A percentile compares a stretch with the other conserved stretches of the same genome.
Evolutionary conservation across 2,797 vertebrate genomes (phyloP).

Genomic region (Manis pentadactyla): DNA sequence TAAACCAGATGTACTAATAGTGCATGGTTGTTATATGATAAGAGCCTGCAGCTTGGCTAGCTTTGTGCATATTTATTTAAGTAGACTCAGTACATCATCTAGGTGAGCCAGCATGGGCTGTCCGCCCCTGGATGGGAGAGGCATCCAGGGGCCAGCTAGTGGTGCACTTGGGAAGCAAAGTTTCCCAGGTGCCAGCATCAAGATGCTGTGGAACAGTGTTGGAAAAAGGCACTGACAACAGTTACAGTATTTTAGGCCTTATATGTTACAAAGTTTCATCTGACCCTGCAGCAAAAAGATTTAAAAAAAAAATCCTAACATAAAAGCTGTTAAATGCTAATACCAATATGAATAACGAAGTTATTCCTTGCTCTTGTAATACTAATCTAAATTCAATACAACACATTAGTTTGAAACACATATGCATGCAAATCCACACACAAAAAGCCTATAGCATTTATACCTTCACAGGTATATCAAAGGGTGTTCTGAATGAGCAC

Average conservation of each 20-base stretch:
- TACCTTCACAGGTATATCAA: not conserved
- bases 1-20: not conserved
- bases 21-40: not conserved
- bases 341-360: not conserved
- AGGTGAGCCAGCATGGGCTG: not conserved
- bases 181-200: not conserved
- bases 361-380: not conserved
- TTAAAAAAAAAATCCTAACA: not conserved
- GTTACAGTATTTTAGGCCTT: not conserved
- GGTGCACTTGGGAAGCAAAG: not conserved
- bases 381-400: not conserved
- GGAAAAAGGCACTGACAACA: not conserved
- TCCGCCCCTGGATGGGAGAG: not conserved
- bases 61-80: not conserved
- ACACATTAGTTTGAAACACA: conserved; percentile 1
- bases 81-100: not conserved
- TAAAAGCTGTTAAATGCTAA: conserved; percentile 2
- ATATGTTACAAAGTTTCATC: not conserved
- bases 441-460: not conserved
- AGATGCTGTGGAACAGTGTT: not conserved
- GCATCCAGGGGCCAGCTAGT: not conserved
- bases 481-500: not conserved
- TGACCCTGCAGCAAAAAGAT: not conserved
- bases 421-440: not conserved
- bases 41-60: not conserved